Percentiles rank a stretch among this genome's conserved stretches.
These are phyloP conservation scores for Catharus bicknelli DNA, from an alignment of 2,113 vertebrate species.

Conservation along the genomic window DNA sequence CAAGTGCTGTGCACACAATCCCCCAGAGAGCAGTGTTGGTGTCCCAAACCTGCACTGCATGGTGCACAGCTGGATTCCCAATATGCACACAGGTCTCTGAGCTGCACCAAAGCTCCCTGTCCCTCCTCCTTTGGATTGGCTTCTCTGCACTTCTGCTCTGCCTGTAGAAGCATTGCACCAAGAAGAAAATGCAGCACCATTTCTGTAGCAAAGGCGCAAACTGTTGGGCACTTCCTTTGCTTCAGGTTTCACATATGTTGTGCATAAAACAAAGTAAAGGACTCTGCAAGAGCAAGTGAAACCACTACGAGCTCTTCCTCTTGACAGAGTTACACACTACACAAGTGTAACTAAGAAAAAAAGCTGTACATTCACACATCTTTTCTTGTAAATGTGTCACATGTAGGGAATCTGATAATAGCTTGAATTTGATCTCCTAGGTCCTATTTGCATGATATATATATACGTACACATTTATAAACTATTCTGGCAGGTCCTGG, in stretches of 20 bases:
- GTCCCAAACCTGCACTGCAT: neutral
- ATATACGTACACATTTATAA: neutral
- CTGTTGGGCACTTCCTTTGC: neutral
- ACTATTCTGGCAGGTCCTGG: neutral
- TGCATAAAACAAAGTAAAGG: neutral
- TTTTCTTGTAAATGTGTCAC: neutral
- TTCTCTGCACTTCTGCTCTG: neutral
- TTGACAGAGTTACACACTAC: neutral
- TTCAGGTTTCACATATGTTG: neutral
- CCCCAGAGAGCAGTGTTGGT: rapidly evolving
- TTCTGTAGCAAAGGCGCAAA: neutral
- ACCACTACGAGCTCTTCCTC: neutral
- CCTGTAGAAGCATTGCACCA: neutral
- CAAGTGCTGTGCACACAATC: rapidly evolving
- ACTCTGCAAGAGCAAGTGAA: neutral
- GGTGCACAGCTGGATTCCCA: neutral
- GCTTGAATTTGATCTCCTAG: neutral
- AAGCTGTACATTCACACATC: neutral
- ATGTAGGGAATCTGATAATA: neutral
- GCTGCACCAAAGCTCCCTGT: neutral
- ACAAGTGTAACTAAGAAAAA: neutral
- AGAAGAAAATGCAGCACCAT: neutral
- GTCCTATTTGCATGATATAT: neutral
- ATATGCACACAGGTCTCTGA: rapidly evolving
- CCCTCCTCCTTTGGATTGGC: neutral